Evolutionary conservation across 1,140 invertebrate genomes (phyloP).

Genomic region (Eumaeus atala): DNA sequence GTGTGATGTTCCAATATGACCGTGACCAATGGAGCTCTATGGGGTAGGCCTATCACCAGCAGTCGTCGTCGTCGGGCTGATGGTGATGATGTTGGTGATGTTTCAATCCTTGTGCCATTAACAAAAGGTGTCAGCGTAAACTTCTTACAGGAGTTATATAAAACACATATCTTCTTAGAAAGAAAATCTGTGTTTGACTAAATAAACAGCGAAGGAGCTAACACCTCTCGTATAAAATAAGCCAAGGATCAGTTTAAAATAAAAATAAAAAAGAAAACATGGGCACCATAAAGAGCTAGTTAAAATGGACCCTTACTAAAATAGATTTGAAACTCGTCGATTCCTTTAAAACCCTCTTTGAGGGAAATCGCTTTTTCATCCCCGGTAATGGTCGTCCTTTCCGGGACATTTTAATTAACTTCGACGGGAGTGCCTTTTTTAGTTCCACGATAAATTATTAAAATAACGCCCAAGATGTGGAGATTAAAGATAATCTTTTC

Average conservation of each 20-base stretch:
- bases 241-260: background rate
- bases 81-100: too few species aligned
- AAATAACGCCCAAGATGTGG: conserved; percentile 31
- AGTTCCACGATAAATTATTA: conserved; percentile 56
- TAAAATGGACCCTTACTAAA: conserved; percentile 27
- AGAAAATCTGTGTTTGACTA: too few species aligned
- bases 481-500: conserved; percentile 12
- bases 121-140: too few species aligned
- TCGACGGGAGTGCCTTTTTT: conserved; percentile 52
- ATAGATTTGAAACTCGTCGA: conserved; percentile 52
- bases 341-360: conserved; percentile 59
- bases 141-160: too few species aligned
- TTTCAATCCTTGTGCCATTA: too few species aligned
- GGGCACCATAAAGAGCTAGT: conserved; percentile 11
- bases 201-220: too few species aligned
- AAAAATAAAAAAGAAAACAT: conserved; percentile 5
- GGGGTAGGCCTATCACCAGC: too few species aligned
- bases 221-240: background rate
- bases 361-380: conserved; percentile 70
- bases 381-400: conserved; percentile 54
- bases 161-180: too few species aligned
- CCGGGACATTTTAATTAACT: conserved; percentile 69
- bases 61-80: too few species aligned
- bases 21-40: too few species aligned
- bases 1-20: too few species aligned